Base-by-base conservation (phyloP, 37 sponge, comb jelly and placozoan genomes). In the Ianthella basta region DNA sequence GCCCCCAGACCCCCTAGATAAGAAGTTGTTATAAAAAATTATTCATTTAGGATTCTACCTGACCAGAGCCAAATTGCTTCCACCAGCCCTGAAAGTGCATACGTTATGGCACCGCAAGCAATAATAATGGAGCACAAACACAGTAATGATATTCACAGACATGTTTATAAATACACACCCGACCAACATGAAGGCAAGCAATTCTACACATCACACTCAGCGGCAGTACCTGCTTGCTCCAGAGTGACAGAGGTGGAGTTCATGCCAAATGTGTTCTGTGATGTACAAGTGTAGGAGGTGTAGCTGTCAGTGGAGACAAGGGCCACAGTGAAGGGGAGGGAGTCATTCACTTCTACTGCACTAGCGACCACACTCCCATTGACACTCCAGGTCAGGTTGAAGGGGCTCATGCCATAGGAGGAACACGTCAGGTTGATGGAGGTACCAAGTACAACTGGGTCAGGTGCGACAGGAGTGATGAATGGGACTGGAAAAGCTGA, bases 371-470 rank as follows among this genome's bases (percentile, higher is more conserved):
- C 53, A 1, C 19, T 12, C 37, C 53, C 54, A 23, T 44, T 44
- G 6, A 75, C 78, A 75, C 44, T 25, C 38, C 33, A 36, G 78
- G 78, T 40, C 44, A 75, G 78, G 53, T 75, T 75, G 78, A 50
- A 75, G 78, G 78, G 78, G 13, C 44, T 24, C 5, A 39, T 18
- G 78, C 78, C 78, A 75, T 40, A 32, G n/a, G 78, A 75, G 44
- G 54, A 39, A 41, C 78, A 75, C 53, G 32, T 53, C 54, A 75
- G 37, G 23, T 39, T 19, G 37, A 75, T 75, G 78, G 78, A 75
- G 15, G 21, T 15, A 1, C 78, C 78, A 39, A 75, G 38, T 23
- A 75, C 78, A 32, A 75, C 78, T 21, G 78, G 78, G 38, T 75
- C 53, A 75, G 78, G 78, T 23, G 23, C 24, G 6, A 25, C 8